Conservation (phyloP, 2,888 invertebrate species). For the Gryllus longicercus region DNA sequence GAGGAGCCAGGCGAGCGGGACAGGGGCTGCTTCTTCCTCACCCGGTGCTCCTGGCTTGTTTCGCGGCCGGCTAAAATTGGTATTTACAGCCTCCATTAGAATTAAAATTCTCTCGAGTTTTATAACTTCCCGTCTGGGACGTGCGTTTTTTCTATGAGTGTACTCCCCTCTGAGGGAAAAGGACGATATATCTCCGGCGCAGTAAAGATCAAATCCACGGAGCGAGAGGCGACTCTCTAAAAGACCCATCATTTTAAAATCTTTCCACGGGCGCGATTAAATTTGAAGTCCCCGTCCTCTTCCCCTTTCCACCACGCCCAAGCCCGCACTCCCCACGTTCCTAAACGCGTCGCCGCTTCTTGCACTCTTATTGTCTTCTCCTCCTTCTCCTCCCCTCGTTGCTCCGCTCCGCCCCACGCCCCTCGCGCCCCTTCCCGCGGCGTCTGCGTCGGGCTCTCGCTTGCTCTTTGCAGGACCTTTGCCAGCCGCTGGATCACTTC, state of each 20-base stretch:
- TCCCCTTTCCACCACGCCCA: not conserved
- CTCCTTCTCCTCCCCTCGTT: not conserved
- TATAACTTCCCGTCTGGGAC: not conserved
- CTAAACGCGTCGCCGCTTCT: too few relatives aligned
- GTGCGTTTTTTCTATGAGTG: not conserved
- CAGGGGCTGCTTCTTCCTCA: not conserved
- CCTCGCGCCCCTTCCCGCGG: not conserved
- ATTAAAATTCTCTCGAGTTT: slow-evolving; percentile 8
- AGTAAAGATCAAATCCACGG: slow-evolving; percentile 17
- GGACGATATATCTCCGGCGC: slow-evolving; percentile 6
- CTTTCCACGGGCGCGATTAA: slow-evolving; percentile 17
- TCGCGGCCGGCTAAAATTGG: not conserved
- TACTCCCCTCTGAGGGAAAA: not conserved
- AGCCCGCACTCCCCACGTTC: not conserved
- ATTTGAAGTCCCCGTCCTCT: not conserved
- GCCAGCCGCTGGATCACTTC: too few relatives aligned
- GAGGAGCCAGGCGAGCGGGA: too few relatives aligned
- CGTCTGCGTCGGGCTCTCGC: too few relatives aligned
- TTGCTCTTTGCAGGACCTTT: too few relatives aligned
- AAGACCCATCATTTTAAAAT: slow-evolving; percentile 17
- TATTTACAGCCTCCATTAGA: slow-evolving; percentile 17
- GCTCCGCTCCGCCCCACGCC: too few relatives aligned
- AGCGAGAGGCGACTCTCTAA: not conserved
- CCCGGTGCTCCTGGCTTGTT: not conserved
- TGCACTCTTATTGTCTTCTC: not conserved